phyloP scores from a whole-genome alignment of 2,888 invertebrate species.

The Esperia sulphurella region DNA sequence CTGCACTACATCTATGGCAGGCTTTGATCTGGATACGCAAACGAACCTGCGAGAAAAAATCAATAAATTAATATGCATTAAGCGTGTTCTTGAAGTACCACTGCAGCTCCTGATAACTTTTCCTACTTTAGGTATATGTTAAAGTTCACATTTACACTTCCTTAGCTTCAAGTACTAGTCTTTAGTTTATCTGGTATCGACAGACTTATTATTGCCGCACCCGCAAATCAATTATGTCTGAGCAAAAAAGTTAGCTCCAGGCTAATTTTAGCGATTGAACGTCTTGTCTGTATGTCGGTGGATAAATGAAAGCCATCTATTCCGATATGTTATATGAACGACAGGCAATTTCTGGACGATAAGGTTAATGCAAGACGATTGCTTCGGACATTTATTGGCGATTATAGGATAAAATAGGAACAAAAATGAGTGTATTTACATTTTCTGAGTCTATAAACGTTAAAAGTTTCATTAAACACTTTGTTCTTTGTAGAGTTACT shows the following conservation, averaged over 20 bases:
- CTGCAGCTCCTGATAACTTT: neutral
- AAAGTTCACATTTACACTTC: neutral
- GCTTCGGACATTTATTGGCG: neutral
- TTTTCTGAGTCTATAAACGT: too few species aligned
- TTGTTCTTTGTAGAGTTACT: too few species aligned
- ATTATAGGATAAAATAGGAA: too few species aligned
- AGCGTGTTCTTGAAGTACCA: neutral
- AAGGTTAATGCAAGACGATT: neutral
- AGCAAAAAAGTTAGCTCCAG: conserved; percentile 13
- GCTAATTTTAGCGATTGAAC: conserved; percentile 19
- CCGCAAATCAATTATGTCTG: conserved; percentile 14
- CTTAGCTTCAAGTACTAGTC: neutral
- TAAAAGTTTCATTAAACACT: too few species aligned
- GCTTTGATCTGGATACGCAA: too few species aligned
- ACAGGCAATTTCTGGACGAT: conserved; percentile 20
- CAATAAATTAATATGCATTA: too few species aligned
- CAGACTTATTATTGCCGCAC: conserved; percentile 13
- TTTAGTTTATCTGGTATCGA: conserved; percentile 14
- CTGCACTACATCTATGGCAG: too few species aligned
- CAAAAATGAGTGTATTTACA: too few species aligned
- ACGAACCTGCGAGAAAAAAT: too few species aligned
- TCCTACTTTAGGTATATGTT: neutral
- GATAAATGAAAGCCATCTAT: conserved; percentile 24
- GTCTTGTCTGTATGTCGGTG: conserved; percentile 7
- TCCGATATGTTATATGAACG: conserved; percentile 14